phyloP scores from a whole-genome alignment of 2,797 vertebrate species.

The Pseudomugil gertrudae region DNA sequence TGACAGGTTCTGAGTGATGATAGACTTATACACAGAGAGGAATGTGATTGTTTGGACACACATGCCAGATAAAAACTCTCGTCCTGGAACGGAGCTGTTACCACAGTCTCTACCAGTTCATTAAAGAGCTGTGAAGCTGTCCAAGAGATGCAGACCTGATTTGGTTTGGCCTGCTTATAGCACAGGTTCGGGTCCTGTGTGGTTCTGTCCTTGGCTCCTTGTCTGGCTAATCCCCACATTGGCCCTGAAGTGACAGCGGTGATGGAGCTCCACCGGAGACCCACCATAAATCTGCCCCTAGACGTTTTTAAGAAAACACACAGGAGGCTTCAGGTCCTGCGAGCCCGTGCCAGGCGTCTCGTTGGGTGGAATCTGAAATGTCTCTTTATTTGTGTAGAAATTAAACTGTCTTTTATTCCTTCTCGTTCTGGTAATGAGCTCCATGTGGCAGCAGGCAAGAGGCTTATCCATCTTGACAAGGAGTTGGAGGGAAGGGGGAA shows the following conservation, averaged over 20 bases:
- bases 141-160: conserved; percentile 72
- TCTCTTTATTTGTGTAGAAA: conserved; percentile 83
- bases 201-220: conserved; percentile 61
- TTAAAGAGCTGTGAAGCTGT: conserved; percentile 73
- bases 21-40: conserved; percentile 50
- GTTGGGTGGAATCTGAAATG: conserved; percentile 74
- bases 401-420: conserved; percentile 77
- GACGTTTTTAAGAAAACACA: conserved; percentile 72
- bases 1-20: conserved; percentile 67
- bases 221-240: conserved; percentile 43
- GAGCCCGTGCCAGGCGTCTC: conserved; percentile 62
- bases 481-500: conserved; percentile 62
- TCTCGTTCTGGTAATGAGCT: conserved; percentile 74
- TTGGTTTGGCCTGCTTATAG: conserved; percentile 63
- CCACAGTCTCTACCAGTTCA: conserved; percentile 77
- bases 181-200: conserved; percentile 67
- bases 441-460: conserved; percentile 76
- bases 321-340: conserved; percentile 56
- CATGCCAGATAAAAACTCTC: conserved; percentile 58
- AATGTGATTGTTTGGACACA: conserved; percentile 65
- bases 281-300: conserved; percentile 71
- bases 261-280: conserved; percentile 66
- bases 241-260: conserved; percentile 72
- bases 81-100: conserved; percentile 58
- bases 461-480: conserved; percentile 71